These are phyloP conservation scores for Grantiella picta DNA, from an alignment of 2,113 vertebrate species.

Conservation along the genomic window DNA sequence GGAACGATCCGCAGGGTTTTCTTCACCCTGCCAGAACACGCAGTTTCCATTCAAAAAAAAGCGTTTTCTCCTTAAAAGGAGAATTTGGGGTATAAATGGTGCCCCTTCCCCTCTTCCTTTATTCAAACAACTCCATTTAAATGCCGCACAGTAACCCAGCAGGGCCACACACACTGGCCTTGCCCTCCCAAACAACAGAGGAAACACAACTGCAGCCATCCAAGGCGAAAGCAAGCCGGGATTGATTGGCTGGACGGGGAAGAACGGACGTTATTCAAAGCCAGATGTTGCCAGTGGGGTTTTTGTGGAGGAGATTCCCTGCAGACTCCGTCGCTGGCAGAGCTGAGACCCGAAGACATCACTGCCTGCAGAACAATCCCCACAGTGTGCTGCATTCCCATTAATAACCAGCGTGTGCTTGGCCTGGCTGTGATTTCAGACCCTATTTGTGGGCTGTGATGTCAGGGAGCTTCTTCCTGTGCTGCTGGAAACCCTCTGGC, in stretches of 20 bases:
- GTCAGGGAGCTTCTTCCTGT: background rate
- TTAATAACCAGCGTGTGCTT: background rate
- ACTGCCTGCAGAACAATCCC: background rate
- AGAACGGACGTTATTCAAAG: background rate
- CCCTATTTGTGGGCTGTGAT: background rate
- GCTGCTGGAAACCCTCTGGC: background rate
- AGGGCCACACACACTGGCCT: conserved; percentile 16
- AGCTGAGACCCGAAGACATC: background rate
- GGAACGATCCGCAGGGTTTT: background rate
- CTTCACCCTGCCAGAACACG: accelerated
- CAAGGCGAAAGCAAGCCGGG: background rate
- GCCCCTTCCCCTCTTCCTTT: background rate
- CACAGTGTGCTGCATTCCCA: background rate
- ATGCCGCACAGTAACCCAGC: background rate
- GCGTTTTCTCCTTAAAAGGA: conserved; percentile 13
- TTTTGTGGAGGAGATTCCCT: conserved; percentile 11
- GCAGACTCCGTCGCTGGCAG: background rate
- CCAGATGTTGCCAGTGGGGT: conserved; percentile 44
- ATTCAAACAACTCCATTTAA: background rate
- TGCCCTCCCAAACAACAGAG: background rate
- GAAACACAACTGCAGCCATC: background rate
- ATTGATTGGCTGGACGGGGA: background rate
- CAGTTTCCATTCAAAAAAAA: background rate
- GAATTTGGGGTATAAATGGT: background rate
- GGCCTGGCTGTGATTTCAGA: background rate